Base-by-base conservation (phyloP, 2,113 vertebrate genomes). In the Smithornis capensis region DNA sequence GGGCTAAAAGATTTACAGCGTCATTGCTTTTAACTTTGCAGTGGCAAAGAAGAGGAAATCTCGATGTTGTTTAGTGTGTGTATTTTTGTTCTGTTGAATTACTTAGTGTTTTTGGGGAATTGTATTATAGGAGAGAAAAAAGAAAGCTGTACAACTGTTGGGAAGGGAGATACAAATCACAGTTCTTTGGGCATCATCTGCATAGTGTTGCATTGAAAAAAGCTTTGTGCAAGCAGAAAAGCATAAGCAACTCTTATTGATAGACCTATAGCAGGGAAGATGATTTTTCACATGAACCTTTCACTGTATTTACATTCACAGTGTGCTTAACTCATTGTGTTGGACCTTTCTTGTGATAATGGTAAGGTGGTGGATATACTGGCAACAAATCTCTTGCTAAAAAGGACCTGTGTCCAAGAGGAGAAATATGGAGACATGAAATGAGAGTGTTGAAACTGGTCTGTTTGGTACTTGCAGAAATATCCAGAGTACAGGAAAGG, bases 81-180 rank as follows among this genome's bases (percentile, higher is more conserved):
- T 8, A 6, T 33, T 79, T 50, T 60, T 44, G 10, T 64, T 81
- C 31, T 38, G 37, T 29, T 63, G 29, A 82, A 12, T 74, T 62
- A 42, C 17, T 59, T 69, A 11, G 29, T 40, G 18, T 75, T 23
- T 73, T n/a, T 16, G 7, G 7, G 15, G 19, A 53, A 24, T 15
- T 90, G 27, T 19, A 4, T 49, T 70, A 49, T 13, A 35, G 7
- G 9, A 69, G 21, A 65, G 22, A 29, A 89, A 73, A 84, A 80
- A 13, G 7, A 12, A 27, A 47, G 42, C 9, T 0, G 0, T 35
- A 9, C 8, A 4, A 9, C 74, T 60, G 10, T 49, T 67, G 40
- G 28, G 49, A 82, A 64, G 44, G 9, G 31, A 83, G 40, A 7
- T 82, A 12, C 47, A 42, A 76, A 22, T 6, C 19, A 37, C 9